phyloP scores from a whole-genome alignment of 2,113 vertebrate species.

The Leucosticte australis region DNA sequence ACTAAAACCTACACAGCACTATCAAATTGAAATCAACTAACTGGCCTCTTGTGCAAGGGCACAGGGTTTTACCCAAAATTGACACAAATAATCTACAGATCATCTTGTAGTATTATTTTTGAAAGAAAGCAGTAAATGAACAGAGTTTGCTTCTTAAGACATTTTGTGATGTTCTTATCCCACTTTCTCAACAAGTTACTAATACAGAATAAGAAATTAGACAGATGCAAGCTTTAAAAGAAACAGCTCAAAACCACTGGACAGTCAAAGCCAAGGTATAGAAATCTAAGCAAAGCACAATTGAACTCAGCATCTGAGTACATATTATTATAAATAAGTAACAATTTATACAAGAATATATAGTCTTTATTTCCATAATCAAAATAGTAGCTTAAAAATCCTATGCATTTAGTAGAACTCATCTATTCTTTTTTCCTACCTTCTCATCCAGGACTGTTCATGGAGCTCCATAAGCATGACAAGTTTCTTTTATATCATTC shows the following conservation, averaged over 20 bases:
- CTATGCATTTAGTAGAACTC: neutral
- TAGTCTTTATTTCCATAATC: neutral
- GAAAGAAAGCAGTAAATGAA: neutral
- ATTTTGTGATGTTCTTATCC: neutral
- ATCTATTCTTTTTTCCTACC: neutral
- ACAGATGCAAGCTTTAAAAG: neutral
- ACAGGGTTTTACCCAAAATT: neutral
- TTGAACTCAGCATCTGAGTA: neutral
- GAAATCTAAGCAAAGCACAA: neutral
- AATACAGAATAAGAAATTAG: neutral
- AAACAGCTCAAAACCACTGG: neutral
- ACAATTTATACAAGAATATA: neutral
- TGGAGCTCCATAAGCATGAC: neutral
- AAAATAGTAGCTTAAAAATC: neutral
- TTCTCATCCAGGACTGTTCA: neutral
- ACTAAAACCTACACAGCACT: neutral
- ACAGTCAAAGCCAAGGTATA: neutral
- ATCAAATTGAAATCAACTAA: neutral
- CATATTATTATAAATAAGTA: neutral
- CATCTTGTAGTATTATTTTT: neutral
- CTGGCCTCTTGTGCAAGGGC: neutral
- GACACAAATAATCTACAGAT: neutral
- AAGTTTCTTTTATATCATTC: neutral
- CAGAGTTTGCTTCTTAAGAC: neutral
- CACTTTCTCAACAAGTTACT: neutral